A percentile compares a stretch with the other conserved stretches of the same genome.
Conservation (phyloP, 2,113 vertebrate genomes). For the Chinchilla lanigera region DNA sequence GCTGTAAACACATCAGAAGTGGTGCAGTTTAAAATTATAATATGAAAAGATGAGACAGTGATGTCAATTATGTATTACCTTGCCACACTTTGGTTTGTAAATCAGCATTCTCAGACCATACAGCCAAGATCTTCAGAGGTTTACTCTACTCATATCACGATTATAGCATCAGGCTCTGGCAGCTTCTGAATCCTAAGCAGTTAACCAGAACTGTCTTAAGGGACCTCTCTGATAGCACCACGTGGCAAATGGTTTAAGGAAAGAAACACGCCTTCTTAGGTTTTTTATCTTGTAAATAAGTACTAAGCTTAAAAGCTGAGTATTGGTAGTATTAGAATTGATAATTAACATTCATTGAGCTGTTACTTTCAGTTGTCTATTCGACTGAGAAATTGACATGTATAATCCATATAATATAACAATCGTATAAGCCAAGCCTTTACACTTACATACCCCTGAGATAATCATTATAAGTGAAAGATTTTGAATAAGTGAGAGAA, state of each 20-base stretch:
- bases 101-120: neutral
- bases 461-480: neutral
- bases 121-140: neutral
- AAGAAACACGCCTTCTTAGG: neutral
- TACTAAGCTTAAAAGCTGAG: neutral
- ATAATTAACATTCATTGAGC: neutral
- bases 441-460: neutral
- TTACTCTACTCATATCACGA: neutral
- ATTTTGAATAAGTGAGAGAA: slow-evolving; percentile 15
- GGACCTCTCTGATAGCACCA: neutral
- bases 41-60: neutral
- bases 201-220: neutral
- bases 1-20: neutral
- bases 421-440: neutral
- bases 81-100: neutral
- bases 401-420: neutral
- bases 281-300: neutral
- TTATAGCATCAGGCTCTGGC: neutral
- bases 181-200: neutral
- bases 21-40: slow-evolving; percentile 24
- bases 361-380: neutral
- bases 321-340: neutral
- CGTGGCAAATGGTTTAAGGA: neutral
- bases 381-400: neutral
- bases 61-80: neutral